Evolutionary conservation across 1,140 invertebrate species (phyloP).

Genomic region (Colletes gigas): DNA sequence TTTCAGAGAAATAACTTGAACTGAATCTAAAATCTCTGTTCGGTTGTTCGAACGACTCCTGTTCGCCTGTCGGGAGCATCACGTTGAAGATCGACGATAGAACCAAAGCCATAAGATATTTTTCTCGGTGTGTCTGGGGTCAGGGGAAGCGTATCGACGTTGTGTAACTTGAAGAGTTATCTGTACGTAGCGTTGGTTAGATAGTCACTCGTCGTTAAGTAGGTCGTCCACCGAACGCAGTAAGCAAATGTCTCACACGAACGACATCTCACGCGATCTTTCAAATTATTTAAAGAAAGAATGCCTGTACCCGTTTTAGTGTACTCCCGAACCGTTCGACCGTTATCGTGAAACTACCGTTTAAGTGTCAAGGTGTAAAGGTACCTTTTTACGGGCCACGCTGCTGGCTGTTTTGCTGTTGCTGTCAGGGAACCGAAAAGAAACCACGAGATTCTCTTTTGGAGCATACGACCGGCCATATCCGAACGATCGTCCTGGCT

Average conservation of each 20-base stretch:
- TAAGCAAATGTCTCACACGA: slow-evolving; percentile 24
- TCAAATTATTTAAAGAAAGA: slow-evolving; percentile 44
- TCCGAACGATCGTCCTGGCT: neutral
- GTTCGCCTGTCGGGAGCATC: too few species aligned
- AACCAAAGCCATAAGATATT: slow-evolving; percentile 10
- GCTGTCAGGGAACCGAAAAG: slow-evolving; percentile 24
- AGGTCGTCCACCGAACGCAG: slow-evolving; percentile 9
- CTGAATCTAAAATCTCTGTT: too few species aligned
- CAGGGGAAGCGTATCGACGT: neutral
- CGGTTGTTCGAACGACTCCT: too few species aligned
- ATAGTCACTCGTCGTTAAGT: slow-evolving; percentile 20
- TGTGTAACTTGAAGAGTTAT: slow-evolving; percentile 3
- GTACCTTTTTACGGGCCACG: slow-evolving; percentile 31
- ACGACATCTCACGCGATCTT: slow-evolving; percentile 57
- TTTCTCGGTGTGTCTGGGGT: neutral
- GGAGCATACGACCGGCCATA: neutral
- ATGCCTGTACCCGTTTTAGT: slow-evolving; percentile 37
- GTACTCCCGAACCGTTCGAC: slow-evolving; percentile 26
- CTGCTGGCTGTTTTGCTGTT: slow-evolving; percentile 11
- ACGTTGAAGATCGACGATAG: too few species aligned
- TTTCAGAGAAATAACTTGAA: too few species aligned
- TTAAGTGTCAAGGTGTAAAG: slow-evolving; percentile 32
- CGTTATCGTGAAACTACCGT: slow-evolving; percentile 27
- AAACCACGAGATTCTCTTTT: neutral
- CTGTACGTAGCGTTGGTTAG: slow-evolving; percentile 19